Evolutionary conservation across 2,113 vertebrate genomes (phyloP), one percentile per base, ranked within the genome.

Genomic region (Dipodomys ordii): DNA sequence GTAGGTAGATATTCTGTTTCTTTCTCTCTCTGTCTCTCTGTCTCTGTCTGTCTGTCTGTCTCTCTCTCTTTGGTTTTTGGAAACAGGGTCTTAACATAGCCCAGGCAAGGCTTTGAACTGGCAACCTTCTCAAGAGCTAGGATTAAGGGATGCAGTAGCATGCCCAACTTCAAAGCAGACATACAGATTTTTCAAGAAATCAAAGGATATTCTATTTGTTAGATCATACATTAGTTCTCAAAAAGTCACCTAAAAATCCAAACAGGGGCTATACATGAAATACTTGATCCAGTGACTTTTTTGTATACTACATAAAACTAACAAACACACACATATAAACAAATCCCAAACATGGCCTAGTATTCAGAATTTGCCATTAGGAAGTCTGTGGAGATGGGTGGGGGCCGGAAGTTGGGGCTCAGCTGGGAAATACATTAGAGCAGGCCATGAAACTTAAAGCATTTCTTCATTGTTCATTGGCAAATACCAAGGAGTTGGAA

Each of bases 221-320:
- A 22, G 82, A 85, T 91, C 64, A 32, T 4, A 32, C 20, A 23
- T 81, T 80, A 60, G 62, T 90, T 94, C 93, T 94, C 89, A 93
- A 57, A 95, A 90, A 53, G 49, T 76, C 71, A 74, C 65, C 53
- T 80, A 77, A 71, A 81, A 57, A 67, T 53, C 57, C 39, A 78
- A 95, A 44, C 0, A 69, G 30, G 23, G 78, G 57, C 95, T 72
- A 93, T 13, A 27, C 13, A 93, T 93, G 82, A 92, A 64, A 16
- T n/a, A n/a, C 6, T 0, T 62, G 88, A 91, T n/a, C 7, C 15
- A 64, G n/a, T n/a, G 60, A 92, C 12, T 49, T 49, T 16, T 62
- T 81, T 44, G 71, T 46, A 68, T 22, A 8, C 49, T 6, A 68
- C 83, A 73, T 83, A 67, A 16, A 76, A 88, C 80, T 3, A 25